Base-by-base conservation (phyloP, 2,797 vertebrate species). In the Anas acuta region DNA sequence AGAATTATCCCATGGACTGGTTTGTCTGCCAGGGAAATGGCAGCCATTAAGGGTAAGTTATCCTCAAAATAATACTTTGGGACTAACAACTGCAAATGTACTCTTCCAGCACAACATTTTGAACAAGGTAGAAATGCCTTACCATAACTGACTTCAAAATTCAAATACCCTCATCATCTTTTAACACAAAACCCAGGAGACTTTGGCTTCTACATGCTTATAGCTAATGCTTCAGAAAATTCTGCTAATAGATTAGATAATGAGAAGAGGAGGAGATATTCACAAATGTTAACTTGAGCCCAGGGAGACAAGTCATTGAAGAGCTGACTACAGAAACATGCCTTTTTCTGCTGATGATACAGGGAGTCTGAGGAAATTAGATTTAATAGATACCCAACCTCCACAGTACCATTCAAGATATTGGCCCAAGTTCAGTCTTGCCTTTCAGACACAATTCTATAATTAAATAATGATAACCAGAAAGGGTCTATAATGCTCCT, bases 261-360 rank as follows among this genome's bases (percentile, higher is more conserved):
- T 19, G 72, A 39, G 18, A 45, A 79, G 30, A 86, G 35, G 39
- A 82, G 32, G 33, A 87, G 56, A 73, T 47, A 84, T 17, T 75
- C 80, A 62, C 43, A 93, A 94, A 89, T 32, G 77, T 67, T 93
- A 90, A 91, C 41, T 51, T 79, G 74, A 95, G 53, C 56, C 74
- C 53, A 77, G 84, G 67, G 92, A 92, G 62, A 47, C n/a, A 70
- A 89, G 56, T 26, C 60, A 28, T 53, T 90, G 87, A 89, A 88
- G 66, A 47, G 33, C 51, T 75, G 62, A 78, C 70, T 86, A 66
- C 43, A 86, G 93, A 86, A 92, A 86, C 51, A 71, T 16, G 22
- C 6, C 6, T 67, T 89, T 84, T 82, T 37, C 57, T 82, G 41
- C 23, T 67, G 83, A 43, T 70, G 62, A 62, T 35, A 71, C 51